Evolutionary conservation across 2,113 vertebrate species (phyloP).

Genomic region (Pluvialis apricaria): DNA sequence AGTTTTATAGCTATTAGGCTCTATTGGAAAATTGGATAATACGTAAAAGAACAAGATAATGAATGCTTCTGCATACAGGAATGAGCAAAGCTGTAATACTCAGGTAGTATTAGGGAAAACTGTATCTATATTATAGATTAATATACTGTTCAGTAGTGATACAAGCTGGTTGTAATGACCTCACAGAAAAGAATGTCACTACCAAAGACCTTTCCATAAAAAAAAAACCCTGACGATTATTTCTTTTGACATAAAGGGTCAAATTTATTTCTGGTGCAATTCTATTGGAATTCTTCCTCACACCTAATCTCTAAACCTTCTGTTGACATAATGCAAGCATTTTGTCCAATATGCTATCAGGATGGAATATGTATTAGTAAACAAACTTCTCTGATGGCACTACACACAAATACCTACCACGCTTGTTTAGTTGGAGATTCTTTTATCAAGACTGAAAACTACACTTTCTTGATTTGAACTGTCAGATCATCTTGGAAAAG

Average conservation of each 20-base stretch:
- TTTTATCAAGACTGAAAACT: neutral
- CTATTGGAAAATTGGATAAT: conserved; percentile 45
- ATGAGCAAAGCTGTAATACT: neutral
- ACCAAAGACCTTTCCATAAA: neutral
- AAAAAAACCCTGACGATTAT: neutral
- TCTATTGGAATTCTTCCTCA: neutral
- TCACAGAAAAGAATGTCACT: neutral
- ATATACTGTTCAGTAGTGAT: neutral
- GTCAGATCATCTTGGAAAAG: neutral
- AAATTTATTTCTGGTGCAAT: neutral
- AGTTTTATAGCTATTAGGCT: conserved; percentile 4
- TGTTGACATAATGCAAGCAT: neutral
- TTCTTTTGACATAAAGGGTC: neutral
- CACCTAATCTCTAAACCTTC: neutral
- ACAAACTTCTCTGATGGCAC: neutral
- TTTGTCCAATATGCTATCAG: neutral
- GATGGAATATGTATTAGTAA: neutral
- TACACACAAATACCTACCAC: neutral
- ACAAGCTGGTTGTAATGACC: neutral
- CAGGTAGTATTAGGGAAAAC: neutral
- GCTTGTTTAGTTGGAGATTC: neutral
- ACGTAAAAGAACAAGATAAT: conserved; percentile 29
- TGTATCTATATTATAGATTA: neutral
- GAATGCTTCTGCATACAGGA: neutral
- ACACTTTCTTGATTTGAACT: neutral